Conservation (phyloP, 1,140 invertebrate genomes). For the Trichomalopsis sarcophagae region DNA sequence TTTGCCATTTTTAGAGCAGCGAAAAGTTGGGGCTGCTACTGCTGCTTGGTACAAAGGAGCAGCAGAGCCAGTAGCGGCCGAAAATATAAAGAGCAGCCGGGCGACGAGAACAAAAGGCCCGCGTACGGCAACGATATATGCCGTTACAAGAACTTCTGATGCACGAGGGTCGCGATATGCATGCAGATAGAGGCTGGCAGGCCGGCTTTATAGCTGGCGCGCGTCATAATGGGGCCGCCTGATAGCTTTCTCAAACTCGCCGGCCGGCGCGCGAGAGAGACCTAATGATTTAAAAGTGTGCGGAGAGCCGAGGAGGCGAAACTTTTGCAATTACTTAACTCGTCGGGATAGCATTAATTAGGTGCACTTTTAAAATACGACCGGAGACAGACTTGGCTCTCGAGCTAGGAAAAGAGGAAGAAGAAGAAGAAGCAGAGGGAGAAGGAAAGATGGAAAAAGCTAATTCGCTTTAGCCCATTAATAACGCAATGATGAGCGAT, state of each 20-base stretch:
- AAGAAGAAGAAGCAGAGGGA: slow-evolving; percentile 1
- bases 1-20: not conserved
- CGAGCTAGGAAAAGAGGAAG: not conserved
- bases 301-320: slow-evolving; percentile 14
- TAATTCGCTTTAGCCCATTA: slow-evolving; percentile 27
- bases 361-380: slow-evolving; percentile 41
- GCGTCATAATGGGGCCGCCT: slow-evolving; percentile 6
- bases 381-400: not conserved
- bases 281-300: slow-evolving; percentile 35
- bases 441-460: slow-evolving; percentile 18
- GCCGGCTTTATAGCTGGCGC: no score
- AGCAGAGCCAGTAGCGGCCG: not conserved
- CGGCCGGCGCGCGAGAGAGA: slow-evolving; percentile 22
- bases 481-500: slow-evolving; percentile 38
- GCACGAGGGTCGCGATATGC: not conserved
- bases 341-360: slow-evolving; percentile 43
- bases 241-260: slow-evolving; percentile 1
- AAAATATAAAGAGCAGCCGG: slow-evolving; percentile 2
- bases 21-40: not conserved
- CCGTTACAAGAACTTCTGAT: no score
- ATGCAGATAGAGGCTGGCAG: not conserved
- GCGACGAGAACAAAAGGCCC: not conserved
- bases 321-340: slow-evolving; percentile 51
- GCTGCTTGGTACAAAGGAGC: slow-evolving; percentile 16
- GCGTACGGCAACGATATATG: not conserved